phyloP scores from a whole-genome alignment of 2,888 invertebrate species.

The Ceraclea dissimilis region DNA sequence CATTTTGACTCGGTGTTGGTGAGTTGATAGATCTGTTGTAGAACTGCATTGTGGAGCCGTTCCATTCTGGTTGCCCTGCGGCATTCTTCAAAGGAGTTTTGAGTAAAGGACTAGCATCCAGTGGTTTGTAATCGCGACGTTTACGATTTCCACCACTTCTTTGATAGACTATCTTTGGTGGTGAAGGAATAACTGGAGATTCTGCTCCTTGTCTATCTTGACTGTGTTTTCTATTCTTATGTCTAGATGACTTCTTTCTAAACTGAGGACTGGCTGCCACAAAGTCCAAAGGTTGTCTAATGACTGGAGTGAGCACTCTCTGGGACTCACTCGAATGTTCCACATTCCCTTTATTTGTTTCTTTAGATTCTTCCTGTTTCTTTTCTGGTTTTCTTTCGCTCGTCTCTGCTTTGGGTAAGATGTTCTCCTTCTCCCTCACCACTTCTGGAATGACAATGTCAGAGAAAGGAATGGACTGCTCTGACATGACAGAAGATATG shows the following conservation, averaged over 20 bases:
- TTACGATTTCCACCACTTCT: constrained; percentile 49
- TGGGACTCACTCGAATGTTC: constrained; percentile 30
- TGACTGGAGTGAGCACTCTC: constrained; percentile 54
- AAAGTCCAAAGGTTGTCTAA: constrained; percentile 69
- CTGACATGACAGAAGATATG: constrained; percentile 67
- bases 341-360: constrained; percentile 7
- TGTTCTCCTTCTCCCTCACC: constrained; percentile 43
- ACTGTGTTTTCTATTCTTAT: constrained; percentile 58
- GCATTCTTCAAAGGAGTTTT: constrained; percentile 27
- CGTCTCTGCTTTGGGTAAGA: constrained; percentile 30
- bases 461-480: constrained; percentile 61
- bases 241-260: constrained; percentile 57
- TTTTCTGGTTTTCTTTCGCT: background rate
- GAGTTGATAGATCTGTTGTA: constrained; percentile 53
- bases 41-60: constrained; percentile 63
- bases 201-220: constrained; percentile 58
- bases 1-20: constrained; percentile 51
- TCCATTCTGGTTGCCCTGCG: constrained; percentile 50
- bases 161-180: constrained; percentile 55
- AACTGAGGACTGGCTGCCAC: constrained; percentile 58
- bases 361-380: constrained; percentile 12
- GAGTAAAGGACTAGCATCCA: constrained; percentile 47
- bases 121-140: constrained; percentile 49
- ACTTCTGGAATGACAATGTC: constrained; percentile 55
- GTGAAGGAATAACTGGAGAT: constrained; percentile 60